phyloP scores from a whole-genome alignment of 2,113 vertebrate species.

The Murina feae region DNA sequence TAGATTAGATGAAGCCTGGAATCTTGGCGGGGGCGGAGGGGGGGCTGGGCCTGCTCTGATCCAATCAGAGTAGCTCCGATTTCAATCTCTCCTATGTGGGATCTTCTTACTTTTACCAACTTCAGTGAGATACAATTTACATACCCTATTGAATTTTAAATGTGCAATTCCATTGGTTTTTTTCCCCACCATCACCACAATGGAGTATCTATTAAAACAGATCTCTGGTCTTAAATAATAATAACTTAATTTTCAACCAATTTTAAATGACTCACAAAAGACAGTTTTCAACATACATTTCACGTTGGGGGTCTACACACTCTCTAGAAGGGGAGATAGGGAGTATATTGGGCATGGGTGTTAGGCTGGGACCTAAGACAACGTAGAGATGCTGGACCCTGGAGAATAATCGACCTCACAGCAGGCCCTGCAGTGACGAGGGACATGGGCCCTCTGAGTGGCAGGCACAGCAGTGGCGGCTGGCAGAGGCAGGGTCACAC shows the following conservation, averaged over 20 bases:
- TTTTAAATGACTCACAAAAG: background rate
- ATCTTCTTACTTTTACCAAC: background rate
- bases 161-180: background rate
- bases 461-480: background rate
- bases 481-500: background rate
- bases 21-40: too few species aligned
- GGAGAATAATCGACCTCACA: background rate
- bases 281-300: background rate
- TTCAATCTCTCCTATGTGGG: background rate
- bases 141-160: background rate
- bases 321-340: background rate
- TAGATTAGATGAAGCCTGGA: background rate
- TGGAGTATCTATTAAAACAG: background rate
- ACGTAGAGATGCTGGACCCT: background rate
- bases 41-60: background rate
- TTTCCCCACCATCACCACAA: background rate
- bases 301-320: background rate
- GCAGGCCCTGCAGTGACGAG: background rate
- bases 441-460: background rate
- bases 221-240: background rate
- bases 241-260: background rate
- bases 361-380: background rate
- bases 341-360: accelerated
- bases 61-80: background rate
- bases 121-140: background rate